Base-by-base conservation (phyloP, 2,888 invertebrate genomes). In the Andrena dorsata region DNA sequence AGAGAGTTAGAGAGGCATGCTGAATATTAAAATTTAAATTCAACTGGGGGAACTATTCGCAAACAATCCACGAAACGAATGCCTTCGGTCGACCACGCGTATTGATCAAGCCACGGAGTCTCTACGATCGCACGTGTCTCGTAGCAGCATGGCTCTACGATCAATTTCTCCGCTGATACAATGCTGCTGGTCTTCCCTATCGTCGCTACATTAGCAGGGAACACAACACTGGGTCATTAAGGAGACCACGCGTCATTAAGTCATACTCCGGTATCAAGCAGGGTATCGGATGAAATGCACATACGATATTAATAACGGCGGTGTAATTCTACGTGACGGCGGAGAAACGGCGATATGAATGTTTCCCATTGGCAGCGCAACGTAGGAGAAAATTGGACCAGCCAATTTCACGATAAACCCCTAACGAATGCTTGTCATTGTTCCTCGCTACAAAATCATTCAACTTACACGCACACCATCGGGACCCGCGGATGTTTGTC, bases 211-310 rank as follows among this genome's bases (percentile, higher is more conserved):
- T 81, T 72, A 75, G 69, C 76, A 60, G 78, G 68, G 76, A 85
- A 85, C 76, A 80, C 80, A 80, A 88, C 76, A 79, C 78, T 65
- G 61, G 53, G 75, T 80, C 85, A 88, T 85, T 88, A 85, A 77
- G 70, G 79, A 79, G 74, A 66, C 81, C 69, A 72, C 66, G 60
- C 78, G 79, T 84, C 87, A 79, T 87, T 86, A 86, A 82, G 81
- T 76, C 76, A 78, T 81, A 65, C 74, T 76, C 69, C 20, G 69
- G 61, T 82, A 71, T 68, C 81, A 64, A 47, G 41, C 76, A 13
- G 41, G 23, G 63, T 77, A 71, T 82, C 76, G 78, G 63, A 70
- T 77, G 70, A 85, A 82, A 79, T 69, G 47, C 47, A 20, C 32
- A 58, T 32, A 70, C 26, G 72, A 53, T 76, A 85, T 82, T 84